phyloP scores from a whole-genome alignment of 2,888 invertebrate genomes.

The Nephrotoma guestfalica region DNA sequence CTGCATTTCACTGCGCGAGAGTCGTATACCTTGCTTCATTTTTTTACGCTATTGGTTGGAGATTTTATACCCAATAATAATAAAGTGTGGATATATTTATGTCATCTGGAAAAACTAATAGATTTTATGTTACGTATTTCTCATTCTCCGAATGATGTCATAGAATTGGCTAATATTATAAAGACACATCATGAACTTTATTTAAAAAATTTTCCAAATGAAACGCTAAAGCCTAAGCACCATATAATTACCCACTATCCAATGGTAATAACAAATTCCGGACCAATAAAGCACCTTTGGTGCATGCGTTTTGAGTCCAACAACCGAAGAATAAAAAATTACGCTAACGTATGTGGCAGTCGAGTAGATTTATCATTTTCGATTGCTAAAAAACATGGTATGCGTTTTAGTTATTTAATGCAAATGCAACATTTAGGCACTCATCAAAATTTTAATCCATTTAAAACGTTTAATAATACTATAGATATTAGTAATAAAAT shows the following conservation, averaged over 20 bases:
- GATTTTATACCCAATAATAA: conserved; percentile 11
- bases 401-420: neutral
- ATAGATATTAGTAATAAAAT: too few species aligned
- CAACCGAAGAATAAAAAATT: conserved; percentile 8
- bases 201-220: neutral
- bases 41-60: conserved; percentile 9
- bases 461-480: too few species aligned
- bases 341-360: conserved; percentile 9
- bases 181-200: neutral
- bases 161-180: neutral
- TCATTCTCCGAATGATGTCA: neutral
- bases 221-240: conserved; percentile 10
- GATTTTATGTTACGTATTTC: neutral
- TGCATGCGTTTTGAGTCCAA: conserved; percentile 10
- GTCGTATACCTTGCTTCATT: conserved; percentile 10
- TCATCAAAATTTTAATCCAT: too few species aligned
- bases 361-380: conserved; percentile 9
- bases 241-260: conserved; percentile 10
- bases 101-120: neutral
- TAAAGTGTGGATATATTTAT: conserved; percentile 9
- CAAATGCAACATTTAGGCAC: neutral
- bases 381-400: neutral
- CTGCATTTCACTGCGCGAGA: conserved; percentile 11
- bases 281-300: conserved; percentile 10
- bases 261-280: conserved; percentile 6